phyloP scores from a whole-genome alignment of 53 echinoderm and acorn worm species.

The Holothuria scabra region DNA sequence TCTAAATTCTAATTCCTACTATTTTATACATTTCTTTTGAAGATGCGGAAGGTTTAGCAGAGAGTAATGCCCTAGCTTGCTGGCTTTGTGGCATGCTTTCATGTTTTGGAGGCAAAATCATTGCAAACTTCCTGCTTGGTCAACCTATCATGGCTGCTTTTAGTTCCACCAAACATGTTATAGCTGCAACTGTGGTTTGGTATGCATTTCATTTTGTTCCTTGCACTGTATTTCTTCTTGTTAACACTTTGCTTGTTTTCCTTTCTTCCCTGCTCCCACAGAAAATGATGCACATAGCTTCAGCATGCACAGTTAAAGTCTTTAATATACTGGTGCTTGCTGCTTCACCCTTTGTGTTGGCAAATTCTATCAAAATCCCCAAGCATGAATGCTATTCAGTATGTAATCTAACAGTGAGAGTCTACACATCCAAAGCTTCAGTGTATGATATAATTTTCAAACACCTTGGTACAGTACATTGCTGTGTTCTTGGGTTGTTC shows the following conservation, averaged over 20 bases:
- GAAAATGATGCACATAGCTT: too few relatives aligned
- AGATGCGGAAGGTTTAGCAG: constrained; percentile 71
- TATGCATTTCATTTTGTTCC: constrained; percentile 32
- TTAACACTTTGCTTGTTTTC: not conserved
- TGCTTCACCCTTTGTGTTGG: too few relatives aligned
- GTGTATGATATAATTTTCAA: too few relatives aligned
- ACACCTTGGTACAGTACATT: too few relatives aligned
- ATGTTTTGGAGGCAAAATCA: constrained; percentile 88
- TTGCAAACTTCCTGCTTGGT: constrained; percentile 93
- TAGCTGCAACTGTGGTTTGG: constrained; percentile 84
- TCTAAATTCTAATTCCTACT: too few relatives aligned
- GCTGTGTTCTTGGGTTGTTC: too few relatives aligned
- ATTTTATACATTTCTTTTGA: not conserved
- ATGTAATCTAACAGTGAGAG: too few relatives aligned
- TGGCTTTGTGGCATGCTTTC: constrained; percentile 98
- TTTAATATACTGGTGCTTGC: too few relatives aligned
- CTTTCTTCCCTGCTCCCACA: not conserved
- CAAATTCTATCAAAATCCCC: too few relatives aligned
- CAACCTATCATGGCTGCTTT: constrained; percentile 84
- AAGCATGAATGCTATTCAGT: too few relatives aligned
- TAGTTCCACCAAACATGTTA: constrained; percentile 72
- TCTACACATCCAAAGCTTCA: too few relatives aligned
- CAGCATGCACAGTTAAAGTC: too few relatives aligned
- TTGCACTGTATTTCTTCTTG: not conserved
- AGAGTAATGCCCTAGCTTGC: constrained; percentile 87